These are phyloP conservation scores for Aldrovandia affinis DNA, from an alignment of 2,797 vertebrate species.

Conservation along the genomic window DNA sequence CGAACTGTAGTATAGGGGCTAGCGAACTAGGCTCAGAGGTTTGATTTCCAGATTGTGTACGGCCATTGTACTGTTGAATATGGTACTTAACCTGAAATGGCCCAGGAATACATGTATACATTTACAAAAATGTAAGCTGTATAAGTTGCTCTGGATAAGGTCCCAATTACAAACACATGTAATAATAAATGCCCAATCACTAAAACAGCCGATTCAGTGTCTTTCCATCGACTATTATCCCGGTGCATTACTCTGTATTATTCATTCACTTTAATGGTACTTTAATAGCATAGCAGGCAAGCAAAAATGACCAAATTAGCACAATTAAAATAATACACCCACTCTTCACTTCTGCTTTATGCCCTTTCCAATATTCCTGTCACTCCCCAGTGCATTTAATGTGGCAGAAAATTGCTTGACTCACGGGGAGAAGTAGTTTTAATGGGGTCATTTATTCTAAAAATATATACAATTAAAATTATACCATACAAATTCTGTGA, in stretches of 20 bases:
- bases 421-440: background rate
- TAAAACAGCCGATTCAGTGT: too few species aligned
- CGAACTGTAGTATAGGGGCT: too few species aligned
- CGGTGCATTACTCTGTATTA: background rate
- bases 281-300: background rate
- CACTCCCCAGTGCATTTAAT: background rate
- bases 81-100: too few species aligned
- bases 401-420: slow-evolving; percentile 16
- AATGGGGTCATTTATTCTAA: background rate
- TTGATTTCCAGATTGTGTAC: too few species aligned
- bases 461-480: background rate
- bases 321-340: background rate
- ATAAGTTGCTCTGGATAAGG: too few species aligned
- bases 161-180: too few species aligned
- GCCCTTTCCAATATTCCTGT: background rate
- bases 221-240: too few species aligned
- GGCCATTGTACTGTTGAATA: too few species aligned
- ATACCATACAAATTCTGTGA: background rate
- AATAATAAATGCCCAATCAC: too few species aligned
- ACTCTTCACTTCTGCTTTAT: background rate
- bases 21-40: too few species aligned
- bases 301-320: background rate
- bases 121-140: too few species aligned
- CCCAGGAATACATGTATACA: too few species aligned
- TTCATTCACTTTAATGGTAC: background rate